Evolutionary conservation across 92 coral and sea anemone species (phyloP).

Genomic region (Phenganax stokvisi): DNA sequence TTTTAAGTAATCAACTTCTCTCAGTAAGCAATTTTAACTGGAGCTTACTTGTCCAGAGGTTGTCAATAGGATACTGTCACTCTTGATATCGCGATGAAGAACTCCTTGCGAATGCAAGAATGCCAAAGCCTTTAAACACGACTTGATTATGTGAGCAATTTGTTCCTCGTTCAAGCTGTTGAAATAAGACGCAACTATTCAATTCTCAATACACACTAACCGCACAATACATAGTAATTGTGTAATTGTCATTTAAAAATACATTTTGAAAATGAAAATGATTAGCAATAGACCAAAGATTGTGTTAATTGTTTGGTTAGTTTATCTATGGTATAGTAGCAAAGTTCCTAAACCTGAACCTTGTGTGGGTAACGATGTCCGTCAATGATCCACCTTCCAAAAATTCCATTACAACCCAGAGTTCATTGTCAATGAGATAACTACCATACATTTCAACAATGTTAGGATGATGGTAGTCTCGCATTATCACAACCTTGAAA

Average conservation of each 20-base stretch:
- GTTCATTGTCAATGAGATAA: constrained; percentile 83
- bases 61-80: constrained; percentile 91
- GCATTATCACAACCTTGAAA: constrained; percentile 86
- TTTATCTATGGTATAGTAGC: not conserved
- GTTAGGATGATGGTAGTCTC: constrained; percentile 96
- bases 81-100: constrained; percentile 92
- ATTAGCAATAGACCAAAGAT: not conserved
- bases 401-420: constrained; percentile 98
- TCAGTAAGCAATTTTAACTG: not conserved
- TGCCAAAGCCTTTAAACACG: constrained; percentile 85
- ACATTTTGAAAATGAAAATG: not conserved
- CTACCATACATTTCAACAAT: constrained; percentile 98
- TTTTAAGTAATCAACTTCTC: too few relatives aligned
- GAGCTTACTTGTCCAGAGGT: constrained; percentile 77
- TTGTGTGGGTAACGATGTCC: constrained; percentile 88
- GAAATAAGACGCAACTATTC: too few relatives aligned
- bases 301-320: not conserved
- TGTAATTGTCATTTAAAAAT: not conserved
- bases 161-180: constrained; percentile 82
- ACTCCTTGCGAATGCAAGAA: constrained; percentile 98
- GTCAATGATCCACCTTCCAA: constrained; percentile 96
- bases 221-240: not conserved
- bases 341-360: constrained; percentile 29
- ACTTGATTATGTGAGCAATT: constrained; percentile 82
- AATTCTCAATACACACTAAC: too few relatives aligned